A percentile compares a stretch with the other conserved stretches of the same genome.
Conservation (phyloP, 1,140 invertebrate genomes). For the Drosophila varians region DNA sequence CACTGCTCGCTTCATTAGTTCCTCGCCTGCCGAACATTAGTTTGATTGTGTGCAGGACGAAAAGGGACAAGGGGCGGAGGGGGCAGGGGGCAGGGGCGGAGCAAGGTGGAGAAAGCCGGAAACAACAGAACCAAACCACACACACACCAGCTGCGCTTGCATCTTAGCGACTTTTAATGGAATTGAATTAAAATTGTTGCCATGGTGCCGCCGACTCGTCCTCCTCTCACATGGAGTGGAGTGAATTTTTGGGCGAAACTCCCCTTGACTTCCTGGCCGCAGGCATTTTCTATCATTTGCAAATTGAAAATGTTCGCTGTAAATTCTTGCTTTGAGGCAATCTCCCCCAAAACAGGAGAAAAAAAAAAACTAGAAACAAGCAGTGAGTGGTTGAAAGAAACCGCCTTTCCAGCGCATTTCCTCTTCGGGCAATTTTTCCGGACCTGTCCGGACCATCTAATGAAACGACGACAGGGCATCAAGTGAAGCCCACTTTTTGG, state of each 20-base stretch:
- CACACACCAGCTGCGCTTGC: conserved; percentile 63
- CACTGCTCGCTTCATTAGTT: conserved; percentile 78
- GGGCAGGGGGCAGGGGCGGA: not conserved
- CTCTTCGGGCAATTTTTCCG: conserved; percentile 39
- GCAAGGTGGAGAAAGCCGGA: not conserved
- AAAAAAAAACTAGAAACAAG: conserved; percentile 1
- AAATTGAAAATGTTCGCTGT: conserved; percentile 66
- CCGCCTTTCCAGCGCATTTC: conserved; percentile 18
- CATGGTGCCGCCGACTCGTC: conserved; percentile 49
- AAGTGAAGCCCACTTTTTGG: conserved; percentile 55
- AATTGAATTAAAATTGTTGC: conserved; percentile 80
- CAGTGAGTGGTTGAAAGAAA: conserved; percentile 8
- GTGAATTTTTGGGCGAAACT: not conserved
- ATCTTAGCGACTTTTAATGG: conserved; percentile 77
- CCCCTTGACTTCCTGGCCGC: conserved; percentile 37
- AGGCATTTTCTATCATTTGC: conserved; percentile 76
- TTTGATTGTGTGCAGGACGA: conserved; percentile 50
- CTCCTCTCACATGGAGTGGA: conserved; percentile 6
- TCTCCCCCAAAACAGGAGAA: conserved; percentile 15
- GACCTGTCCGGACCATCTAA: conserved; percentile 34
- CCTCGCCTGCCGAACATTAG: conserved; percentile 63
- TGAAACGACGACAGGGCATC: conserved; percentile 46
- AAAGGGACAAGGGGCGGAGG: not conserved
- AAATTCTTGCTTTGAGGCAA: conserved; percentile 59
- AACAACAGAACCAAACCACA: conserved; percentile 19